phyloP scores from a whole-genome alignment of 2,888 invertebrate genomes.

The Rhingia campestris region DNA sequence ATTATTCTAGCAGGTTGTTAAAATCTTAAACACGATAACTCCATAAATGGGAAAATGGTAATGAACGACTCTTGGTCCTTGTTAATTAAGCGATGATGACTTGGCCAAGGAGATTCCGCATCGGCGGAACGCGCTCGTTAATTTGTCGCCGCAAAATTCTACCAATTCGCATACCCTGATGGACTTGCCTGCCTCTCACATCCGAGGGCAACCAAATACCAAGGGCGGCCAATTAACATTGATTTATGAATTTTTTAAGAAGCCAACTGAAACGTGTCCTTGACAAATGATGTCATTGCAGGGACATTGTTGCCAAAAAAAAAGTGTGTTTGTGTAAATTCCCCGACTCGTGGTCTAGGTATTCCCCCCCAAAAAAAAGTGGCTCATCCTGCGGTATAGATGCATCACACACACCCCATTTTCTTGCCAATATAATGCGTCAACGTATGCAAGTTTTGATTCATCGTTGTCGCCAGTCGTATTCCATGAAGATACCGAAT shows the following conservation, averaged over 20 bases:
- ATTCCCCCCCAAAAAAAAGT: conserved; percentile 53
- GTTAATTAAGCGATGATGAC: conserved; percentile 52
- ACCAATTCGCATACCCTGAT: not conserved
- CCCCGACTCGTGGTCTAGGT: conserved; percentile 12
- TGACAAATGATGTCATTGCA: conserved; percentile 67
- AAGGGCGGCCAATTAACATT: conserved; percentile 50
- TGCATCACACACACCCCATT: conserved; percentile 69
- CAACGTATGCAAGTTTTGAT: conserved; percentile 72
- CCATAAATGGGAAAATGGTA: conserved; percentile 39
- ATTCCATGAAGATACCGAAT: conserved; percentile 46
- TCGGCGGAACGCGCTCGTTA: not conserved
- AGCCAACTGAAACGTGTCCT: conserved; percentile 53
- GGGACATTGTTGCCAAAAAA: conserved; percentile 47
- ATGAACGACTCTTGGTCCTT: conserved; percentile 26
- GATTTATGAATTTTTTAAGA: conserved; percentile 69
- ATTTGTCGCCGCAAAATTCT: not conserved
- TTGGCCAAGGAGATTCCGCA: conserved; percentile 16
- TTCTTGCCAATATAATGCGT: conserved; percentile 76
- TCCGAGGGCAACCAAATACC: conserved; percentile 2
- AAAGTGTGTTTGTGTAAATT: conserved; percentile 20
- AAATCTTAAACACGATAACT: conserved; percentile 64
- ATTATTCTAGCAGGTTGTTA: conserved; percentile 64
- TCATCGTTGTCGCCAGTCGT: conserved; percentile 54
- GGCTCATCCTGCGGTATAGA: conserved; percentile 37
- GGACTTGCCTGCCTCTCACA: not conserved